Evolutionary conservation across 2,888 invertebrate genomes (phyloP).

Genomic region (Pseudococcus viburni): DNA sequence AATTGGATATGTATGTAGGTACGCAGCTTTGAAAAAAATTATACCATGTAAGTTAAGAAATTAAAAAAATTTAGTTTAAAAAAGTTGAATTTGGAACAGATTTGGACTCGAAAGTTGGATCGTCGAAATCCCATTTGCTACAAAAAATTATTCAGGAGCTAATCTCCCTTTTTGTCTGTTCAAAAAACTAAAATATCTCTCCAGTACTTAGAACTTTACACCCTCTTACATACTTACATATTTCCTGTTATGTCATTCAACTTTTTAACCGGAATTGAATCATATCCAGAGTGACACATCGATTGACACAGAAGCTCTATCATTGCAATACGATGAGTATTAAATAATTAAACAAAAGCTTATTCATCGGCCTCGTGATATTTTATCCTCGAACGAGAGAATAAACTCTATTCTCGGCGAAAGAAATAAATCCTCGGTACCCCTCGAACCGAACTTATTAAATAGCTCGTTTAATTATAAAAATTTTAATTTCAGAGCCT

Average conservation of each 20-base stretch:
- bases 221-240: neutral
- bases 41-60: too few species aligned
- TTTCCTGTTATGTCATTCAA: constrained; percentile 24
- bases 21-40: too few species aligned
- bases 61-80: too few species aligned
- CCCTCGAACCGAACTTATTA: neutral
- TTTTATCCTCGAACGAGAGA: too few species aligned
- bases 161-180: too few species aligned
- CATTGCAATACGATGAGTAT: neutral
- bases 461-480: neutral
- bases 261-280: constrained; percentile 15
- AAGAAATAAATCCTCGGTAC: too few species aligned
- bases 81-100: too few species aligned
- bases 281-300: neutral
- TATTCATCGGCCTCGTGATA: neutral
- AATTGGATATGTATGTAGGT: too few species aligned
- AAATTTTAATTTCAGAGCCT: constrained; percentile 42
- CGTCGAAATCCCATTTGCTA: too few species aligned
- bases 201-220: neutral
- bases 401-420: neutral
- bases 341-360: neutral
- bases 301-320: constrained; percentile 17
- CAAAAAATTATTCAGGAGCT: too few species aligned
- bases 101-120: too few species aligned
- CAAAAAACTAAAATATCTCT: neutral